phyloP scores from a whole-genome alignment of 2,888 invertebrate genomes.

The Stenodema calcarata region DNA sequence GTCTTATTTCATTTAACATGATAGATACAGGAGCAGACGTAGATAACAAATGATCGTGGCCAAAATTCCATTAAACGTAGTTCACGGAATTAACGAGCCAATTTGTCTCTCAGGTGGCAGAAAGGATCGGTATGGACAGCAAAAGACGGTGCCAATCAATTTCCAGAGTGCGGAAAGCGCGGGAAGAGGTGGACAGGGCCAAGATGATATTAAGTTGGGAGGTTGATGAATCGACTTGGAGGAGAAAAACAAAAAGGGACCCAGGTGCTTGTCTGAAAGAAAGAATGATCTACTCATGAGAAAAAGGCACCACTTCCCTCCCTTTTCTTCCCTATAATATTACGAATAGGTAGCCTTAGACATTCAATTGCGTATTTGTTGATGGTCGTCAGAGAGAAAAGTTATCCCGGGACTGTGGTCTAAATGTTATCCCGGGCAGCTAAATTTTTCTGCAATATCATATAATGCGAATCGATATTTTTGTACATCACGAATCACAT shows the following conservation, averaged over 20 bases:
- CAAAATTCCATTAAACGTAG: background rate
- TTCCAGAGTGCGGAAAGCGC: background rate
- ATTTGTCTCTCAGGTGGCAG: background rate
- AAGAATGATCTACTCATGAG: background rate
- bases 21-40: too few species aligned
- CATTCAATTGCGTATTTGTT: too few species aligned
- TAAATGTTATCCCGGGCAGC: too few species aligned
- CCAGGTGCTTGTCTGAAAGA: background rate
- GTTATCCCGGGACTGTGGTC: too few species aligned
- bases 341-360: background rate
- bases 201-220: constrained; percentile 1
- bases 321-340: background rate
- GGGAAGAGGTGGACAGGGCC: background rate
- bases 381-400: too few species aligned
- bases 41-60: background rate
- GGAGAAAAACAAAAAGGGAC: background rate
- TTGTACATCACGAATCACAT: too few species aligned
- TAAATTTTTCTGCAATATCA: too few species aligned
- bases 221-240: background rate
- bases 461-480: too few species aligned
- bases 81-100: background rate
- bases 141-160: background rate
- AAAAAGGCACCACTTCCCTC: background rate
- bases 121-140: background rate
- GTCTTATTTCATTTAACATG: too few species aligned